These are phyloP conservation scores for Cossypha polioptera DNA, from an alignment of 2,797 vertebrate species.

Conservation along the genomic window DNA sequence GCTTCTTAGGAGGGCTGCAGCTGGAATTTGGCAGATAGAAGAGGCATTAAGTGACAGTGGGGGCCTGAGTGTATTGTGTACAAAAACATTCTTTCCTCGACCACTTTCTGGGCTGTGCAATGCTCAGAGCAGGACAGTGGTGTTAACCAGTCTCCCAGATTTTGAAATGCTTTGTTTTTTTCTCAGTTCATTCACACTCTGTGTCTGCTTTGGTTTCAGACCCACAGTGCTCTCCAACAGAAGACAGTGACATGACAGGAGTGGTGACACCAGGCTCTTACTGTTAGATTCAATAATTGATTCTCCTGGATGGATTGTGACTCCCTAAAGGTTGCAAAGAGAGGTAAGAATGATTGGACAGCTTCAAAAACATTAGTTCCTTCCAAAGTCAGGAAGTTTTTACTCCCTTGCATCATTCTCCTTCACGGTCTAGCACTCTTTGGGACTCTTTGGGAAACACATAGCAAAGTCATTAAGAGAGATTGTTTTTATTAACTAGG, in stretches of 20 bases:
- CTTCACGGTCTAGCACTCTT: not conserved
- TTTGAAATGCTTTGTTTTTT: not conserved
- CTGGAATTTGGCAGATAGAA: conserved; percentile 49
- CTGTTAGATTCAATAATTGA: not conserved
- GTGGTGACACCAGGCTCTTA: not conserved
- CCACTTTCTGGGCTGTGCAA: not conserved
- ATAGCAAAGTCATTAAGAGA: not conserved
- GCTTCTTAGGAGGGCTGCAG: conserved; percentile 19
- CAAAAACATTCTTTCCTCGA: not conserved
- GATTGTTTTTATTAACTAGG: not conserved
- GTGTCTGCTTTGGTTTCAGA: conserved; percentile 28
- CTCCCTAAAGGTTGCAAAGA: not conserved
- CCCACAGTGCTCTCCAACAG: not conserved
- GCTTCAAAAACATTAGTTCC: not conserved
- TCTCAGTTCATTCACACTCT: not conserved
- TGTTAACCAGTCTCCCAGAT: not conserved
- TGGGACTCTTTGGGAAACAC: not conserved
- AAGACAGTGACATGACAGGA: not conserved
- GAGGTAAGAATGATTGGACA: conserved; percentile 23
- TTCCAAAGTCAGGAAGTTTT: not conserved
- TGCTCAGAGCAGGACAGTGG: not conserved
- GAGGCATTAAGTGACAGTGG: conserved; percentile 42
- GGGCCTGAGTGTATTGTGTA: not conserved
- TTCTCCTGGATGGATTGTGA: conserved; percentile 1
- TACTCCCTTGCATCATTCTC: not conserved